Conservation (phyloP, 1,140 invertebrate genomes). For the Drosophila parvula region DNA sequence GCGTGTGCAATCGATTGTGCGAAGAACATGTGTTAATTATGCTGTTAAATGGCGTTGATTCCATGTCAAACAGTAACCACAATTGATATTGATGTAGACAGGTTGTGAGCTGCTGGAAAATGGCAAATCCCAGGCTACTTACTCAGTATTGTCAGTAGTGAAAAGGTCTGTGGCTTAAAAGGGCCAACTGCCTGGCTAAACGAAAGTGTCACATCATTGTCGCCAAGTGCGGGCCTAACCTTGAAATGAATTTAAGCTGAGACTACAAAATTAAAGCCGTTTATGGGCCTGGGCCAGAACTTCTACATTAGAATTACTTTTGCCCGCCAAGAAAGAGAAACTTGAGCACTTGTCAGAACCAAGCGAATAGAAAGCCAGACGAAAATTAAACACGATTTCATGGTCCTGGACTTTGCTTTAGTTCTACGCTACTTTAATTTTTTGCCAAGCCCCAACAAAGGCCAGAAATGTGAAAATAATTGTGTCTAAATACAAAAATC, state of each 20-base stretch:
- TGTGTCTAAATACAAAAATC: conserved; percentile 48
- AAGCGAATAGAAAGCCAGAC: conserved; percentile 67
- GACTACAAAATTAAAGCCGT: conserved; percentile 32
- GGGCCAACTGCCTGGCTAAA: conserved; percentile 10
- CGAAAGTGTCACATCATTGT: conserved; percentile 52
- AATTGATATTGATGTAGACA: conserved; percentile 58
- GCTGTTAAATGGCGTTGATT: conserved; percentile 72
- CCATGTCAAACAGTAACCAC: conserved; percentile 61
- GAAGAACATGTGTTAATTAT: conserved; percentile 80
- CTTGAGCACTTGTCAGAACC: conserved; percentile 55
- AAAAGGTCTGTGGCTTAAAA: conserved; percentile 14
- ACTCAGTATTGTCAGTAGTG: not conserved
- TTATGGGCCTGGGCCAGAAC: conserved; percentile 42
- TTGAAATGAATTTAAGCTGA: conserved; percentile 40
- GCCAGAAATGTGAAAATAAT: conserved; percentile 68
- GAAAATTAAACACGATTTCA: conserved; percentile 77
- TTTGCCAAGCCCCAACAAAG: conserved; percentile 34
- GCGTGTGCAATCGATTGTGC: conserved; percentile 78
- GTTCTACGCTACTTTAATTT: conserved; percentile 80
- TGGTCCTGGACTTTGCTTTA: conserved; percentile 71
- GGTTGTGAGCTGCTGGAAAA: conserved; percentile 37
- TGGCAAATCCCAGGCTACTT: conserved; percentile 6
- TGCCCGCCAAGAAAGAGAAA: conserved; percentile 72
- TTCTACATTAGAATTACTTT: conserved; percentile 61
- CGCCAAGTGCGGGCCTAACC: conserved; percentile 31